Conservation (phyloP, 35 echinoderm and acorn worm genomes). For the Anneissia japonica region DNA sequence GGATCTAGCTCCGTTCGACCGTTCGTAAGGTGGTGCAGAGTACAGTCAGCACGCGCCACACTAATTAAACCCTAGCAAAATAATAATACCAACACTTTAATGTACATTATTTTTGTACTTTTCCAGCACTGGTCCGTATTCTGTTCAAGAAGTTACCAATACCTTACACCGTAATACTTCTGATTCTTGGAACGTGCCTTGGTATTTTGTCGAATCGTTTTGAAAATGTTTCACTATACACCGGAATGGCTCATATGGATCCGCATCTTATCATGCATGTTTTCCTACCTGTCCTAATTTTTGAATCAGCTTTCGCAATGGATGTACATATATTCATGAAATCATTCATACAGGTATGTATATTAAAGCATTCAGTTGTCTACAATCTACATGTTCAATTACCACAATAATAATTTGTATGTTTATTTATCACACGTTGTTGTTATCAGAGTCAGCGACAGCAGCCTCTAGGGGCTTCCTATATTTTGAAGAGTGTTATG, state of each 20-base stretch:
- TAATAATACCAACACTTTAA: no score
- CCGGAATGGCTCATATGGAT: constrained; percentile 68
- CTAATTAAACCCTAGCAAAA: no score
- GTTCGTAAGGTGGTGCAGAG: no score
- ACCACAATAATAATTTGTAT: no score
- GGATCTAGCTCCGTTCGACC: no score
- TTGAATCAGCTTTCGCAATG: constrained; percentile 99
- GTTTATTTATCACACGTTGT: no score
- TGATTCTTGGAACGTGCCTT: constrained; percentile 60
- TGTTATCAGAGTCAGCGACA: no score
- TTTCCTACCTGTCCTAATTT: constrained; percentile 84
- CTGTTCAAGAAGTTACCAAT: constrained; percentile 76
- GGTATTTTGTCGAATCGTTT: constrained; percentile 44
- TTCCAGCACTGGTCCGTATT: constrained; percentile 60
- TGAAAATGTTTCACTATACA: constrained; percentile 36
- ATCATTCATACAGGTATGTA: constrained; percentile 67
- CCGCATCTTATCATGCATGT: constrained; percentile 81
- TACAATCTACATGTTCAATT: no score
- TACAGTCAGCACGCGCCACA: no score
- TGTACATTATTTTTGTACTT: neutral
- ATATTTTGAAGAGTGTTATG: no score
- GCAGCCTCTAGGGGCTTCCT: no score
- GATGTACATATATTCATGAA: constrained; percentile 94
- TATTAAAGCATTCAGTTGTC: no score
- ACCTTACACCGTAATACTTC: constrained; percentile 84